Conservation (phyloP, 1,140 invertebrate genomes). For the Bombus terrestris region DNA sequence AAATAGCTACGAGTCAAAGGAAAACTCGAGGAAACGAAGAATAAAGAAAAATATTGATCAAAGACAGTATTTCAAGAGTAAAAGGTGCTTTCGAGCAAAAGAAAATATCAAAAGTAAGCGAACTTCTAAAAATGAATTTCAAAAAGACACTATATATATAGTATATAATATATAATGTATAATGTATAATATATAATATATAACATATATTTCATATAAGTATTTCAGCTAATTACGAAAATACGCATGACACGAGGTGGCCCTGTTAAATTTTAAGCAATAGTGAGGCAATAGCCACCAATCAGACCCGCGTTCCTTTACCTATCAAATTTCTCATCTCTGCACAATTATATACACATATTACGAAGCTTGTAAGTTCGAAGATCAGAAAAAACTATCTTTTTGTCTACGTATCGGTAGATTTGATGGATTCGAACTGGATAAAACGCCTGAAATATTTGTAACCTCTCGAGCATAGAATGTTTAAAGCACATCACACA, state of each 20-base stretch:
- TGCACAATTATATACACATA: neutral
- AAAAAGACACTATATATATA: conserved; percentile 7
- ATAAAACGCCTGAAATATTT: conserved; percentile 69
- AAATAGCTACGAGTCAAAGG: conserved; percentile 33
- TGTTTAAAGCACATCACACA: conserved; percentile 4
- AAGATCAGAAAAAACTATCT: neutral
- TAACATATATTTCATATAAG: no score
- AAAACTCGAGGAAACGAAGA: neutral
- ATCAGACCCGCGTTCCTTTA: no score
- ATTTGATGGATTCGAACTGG: conserved; percentile 64
- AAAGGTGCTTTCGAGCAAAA: neutral
- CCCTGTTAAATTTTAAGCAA: no score
- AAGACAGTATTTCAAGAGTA: neutral
- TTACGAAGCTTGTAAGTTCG: neutral
- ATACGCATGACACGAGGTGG: no score
- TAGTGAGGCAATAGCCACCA: no score
- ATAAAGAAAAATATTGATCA: neutral
- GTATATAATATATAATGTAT: neutral
- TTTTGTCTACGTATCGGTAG: conserved; percentile 27
- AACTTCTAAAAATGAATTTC: conserved; percentile 17
- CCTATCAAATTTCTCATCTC: no score
- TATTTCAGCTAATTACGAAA: no score
- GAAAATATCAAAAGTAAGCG: conserved; percentile 4
- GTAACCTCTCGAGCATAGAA: conserved; percentile 16
- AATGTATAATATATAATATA: no score